These are phyloP conservation scores for Anthopleura xanthogrammica DNA, from an alignment of 92 coral and sea anemone species.

Conservation along the genomic window DNA sequence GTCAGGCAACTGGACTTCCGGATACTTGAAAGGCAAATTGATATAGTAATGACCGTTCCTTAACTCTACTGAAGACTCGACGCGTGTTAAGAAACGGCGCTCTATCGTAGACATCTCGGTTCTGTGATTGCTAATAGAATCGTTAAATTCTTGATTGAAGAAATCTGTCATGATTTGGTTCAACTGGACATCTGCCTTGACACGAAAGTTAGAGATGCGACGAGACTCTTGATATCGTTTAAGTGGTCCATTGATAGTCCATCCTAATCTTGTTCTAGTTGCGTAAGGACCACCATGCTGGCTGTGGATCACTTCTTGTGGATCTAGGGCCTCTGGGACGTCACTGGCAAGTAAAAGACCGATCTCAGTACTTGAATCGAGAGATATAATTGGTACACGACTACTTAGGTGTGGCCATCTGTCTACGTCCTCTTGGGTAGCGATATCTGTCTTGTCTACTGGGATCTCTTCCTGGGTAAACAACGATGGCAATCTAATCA, in stretches of 20 bases:
- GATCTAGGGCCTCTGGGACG: slow-evolving; percentile 46
- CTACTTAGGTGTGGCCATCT: slow-evolving; percentile 42
- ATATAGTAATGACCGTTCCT: slow-evolving; percentile 45
- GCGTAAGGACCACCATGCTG: slow-evolving; percentile 45
- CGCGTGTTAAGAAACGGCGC: slow-evolving; percentile 33
- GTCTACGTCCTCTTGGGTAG: slow-evolving; percentile 27
- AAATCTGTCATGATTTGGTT: slow-evolving; percentile 31
- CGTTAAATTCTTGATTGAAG: slow-evolving; percentile 44
- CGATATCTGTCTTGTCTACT: slow-evolving; percentile 18
- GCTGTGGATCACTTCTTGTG: slow-evolving; percentile 42
- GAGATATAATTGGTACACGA: not conserved
- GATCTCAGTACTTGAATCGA: slow-evolving; percentile 11
- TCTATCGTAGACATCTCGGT: slow-evolving; percentile 46
- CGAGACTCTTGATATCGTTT: slow-evolving; percentile 11
- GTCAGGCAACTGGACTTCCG: slow-evolving; percentile 20
- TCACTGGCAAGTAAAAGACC: slow-evolving; percentile 44
- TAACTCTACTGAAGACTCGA: slow-evolving; percentile 25
- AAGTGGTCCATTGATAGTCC: slow-evolving; percentile 52
- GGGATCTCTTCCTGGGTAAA: slow-evolving; percentile 39
- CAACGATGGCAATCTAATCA: slow-evolving; percentile 28
- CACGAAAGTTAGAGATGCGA: slow-evolving; percentile 23
- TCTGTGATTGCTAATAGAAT: slow-evolving; percentile 25
- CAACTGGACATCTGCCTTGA: slow-evolving; percentile 38
- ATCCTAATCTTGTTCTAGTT: slow-evolving; percentile 38
- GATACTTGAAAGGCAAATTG: slow-evolving; percentile 35